phyloP scores from a whole-genome alignment of 2,113 vertebrate species.

The Todiramphus chloris region DNA sequence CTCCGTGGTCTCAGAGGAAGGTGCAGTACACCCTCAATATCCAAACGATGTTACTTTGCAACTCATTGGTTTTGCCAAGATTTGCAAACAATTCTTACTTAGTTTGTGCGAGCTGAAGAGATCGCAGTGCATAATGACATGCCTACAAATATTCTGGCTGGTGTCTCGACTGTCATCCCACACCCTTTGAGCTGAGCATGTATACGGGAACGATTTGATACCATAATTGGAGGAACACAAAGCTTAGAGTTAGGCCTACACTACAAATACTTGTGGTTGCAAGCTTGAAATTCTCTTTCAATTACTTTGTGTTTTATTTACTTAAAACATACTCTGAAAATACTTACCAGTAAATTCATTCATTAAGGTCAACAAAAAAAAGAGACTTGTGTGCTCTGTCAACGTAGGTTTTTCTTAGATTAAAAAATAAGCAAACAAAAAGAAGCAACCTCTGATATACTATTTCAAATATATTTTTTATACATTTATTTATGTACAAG shows the following conservation, averaged over 20 bases:
- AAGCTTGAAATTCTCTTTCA: slow-evolving; percentile 40
- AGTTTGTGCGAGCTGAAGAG: not conserved
- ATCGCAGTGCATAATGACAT: not conserved
- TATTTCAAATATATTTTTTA: not conserved
- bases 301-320: slow-evolving; percentile 28
- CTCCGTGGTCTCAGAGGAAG: not conserved
- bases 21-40: not conserved
- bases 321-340: slow-evolving; percentile 27
- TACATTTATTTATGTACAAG: not conserved
- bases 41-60: not conserved
- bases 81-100: slow-evolving; percentile 3
- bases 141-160: not conserved
- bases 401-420: not conserved
- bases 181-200: not conserved
- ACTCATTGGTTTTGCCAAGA: not conserved
- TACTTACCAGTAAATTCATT: not conserved
- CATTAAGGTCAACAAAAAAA: not conserved
- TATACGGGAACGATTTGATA: not conserved
- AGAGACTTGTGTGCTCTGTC: not conserved
- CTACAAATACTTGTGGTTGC: slow-evolving; percentile 45
- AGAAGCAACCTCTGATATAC: not conserved
- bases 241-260: not conserved
- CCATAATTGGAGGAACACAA: not conserved
- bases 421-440: not conserved
- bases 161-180: not conserved